Evolutionary conservation across 2,113 vertebrate species (phyloP).

Genomic region (Thryonomys swinderianus): DNA sequence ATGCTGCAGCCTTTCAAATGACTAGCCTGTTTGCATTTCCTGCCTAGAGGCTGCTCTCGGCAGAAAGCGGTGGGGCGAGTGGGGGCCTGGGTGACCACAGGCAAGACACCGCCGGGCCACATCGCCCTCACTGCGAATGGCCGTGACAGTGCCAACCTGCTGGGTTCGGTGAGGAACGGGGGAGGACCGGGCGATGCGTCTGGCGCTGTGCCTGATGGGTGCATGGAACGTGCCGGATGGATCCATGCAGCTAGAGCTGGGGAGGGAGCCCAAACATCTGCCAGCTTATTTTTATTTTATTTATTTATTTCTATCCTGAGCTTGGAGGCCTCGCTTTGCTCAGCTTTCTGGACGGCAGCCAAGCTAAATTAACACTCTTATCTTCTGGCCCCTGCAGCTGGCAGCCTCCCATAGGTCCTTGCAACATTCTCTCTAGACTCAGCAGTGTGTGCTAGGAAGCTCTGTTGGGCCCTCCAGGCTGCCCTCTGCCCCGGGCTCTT

Average conservation of each 20-base stretch:
- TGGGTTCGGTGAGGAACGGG: neutral
- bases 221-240: neutral
- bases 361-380: constrained; percentile 74
- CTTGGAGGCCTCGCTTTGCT: constrained; percentile 59
- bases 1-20: neutral
- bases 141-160: neutral
- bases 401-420: neutral
- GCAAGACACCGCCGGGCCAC: neutral
- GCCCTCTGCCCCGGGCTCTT: neutral
- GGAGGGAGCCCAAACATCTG: constrained; percentile 57
- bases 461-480: neutral
- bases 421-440: neutral
- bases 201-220: neutral
- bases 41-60: constrained; percentile 17
- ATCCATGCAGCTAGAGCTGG: neutral
- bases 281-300: constrained; percentile 63
- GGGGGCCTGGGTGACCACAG: constrained; percentile 16
- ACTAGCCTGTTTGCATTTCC: constrained; percentile 55
- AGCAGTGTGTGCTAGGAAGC: neutral
- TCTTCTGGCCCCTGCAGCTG: constrained; percentile 70
- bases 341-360: constrained; percentile 62
- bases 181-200: neutral
- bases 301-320: constrained; percentile 69
- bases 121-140: neutral
- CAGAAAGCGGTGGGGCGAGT: neutral